Evolutionary conservation across 2,113 vertebrate species (phyloP), one percentile per base, ranked within the genome.

Genomic region (Neogobius melanostomus): DNA sequence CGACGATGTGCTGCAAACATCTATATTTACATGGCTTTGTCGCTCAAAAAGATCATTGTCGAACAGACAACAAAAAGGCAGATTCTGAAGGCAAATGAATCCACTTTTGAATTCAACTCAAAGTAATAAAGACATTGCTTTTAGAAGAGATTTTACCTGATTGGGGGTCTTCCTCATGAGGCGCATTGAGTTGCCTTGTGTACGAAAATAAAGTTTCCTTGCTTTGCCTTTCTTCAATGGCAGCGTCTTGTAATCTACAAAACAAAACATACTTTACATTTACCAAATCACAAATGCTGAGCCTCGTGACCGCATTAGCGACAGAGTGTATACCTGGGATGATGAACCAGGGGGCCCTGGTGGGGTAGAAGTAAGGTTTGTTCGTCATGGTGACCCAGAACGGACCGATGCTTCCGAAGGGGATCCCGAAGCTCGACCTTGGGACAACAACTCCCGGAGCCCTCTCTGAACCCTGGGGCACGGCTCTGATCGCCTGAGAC

Each of bases 331-430:
- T 14, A 90, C 88, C 61, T 51, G 89, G 87, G 36, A 84, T 82
- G 11, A 44, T 52, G 64, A 87, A 90, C 81, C 85, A 88, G 1
- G 77, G 77, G 53, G n/a, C 53, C 1, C 1, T 3, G 0, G 87
- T 89, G 0, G 81, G 64, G 50, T 83, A 89, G 11, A 86, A 1
- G 16, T 72, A 89, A 8, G 89, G 87, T 0, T 0, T 0, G 0
- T 16, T n/a, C 12, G 6, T 73, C 76, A 89, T 7, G 1, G 67
- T 74, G 69, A 88, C 16, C 77, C 77, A 87, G 6, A 69, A 90
- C 0, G 84, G 81, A 16, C 72, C 1, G 0, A 0, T 0, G 63
- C 16, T 77, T 15, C 68, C 0, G 0, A 1, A 4, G 0, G 87
- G 87, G 15, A 87, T 0, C 1, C n/a, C 11, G 15, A 0, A 6